Conservation (phyloP, 2,797 vertebrate genomes). For the Hoplostethus atlanticus region DNA sequence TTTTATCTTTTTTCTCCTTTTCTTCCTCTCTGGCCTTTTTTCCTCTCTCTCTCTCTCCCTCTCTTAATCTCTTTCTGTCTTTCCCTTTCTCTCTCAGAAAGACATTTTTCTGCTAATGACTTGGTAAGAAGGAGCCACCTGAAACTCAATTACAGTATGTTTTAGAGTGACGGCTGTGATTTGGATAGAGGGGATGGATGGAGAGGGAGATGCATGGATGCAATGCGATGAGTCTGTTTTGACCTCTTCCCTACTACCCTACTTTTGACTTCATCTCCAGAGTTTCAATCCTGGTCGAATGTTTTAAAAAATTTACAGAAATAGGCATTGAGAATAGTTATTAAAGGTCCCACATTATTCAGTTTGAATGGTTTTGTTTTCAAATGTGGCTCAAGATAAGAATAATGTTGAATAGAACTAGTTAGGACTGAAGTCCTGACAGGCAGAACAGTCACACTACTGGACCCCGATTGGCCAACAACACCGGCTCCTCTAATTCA, state of each 20-base stretch:
- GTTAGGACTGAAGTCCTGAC: too few relatives aligned
- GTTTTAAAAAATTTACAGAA: too few relatives aligned
- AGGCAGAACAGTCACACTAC: too few relatives aligned
- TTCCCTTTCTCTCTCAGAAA: constrained; percentile 73
- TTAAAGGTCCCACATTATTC: too few relatives aligned
- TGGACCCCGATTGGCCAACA: too few relatives aligned
- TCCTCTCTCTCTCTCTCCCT: constrained; percentile 5
- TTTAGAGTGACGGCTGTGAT: constrained; percentile 58
- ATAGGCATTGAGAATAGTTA: too few relatives aligned
- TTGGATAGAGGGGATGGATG: constrained; percentile 36
- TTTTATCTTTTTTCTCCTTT: constrained; percentile 41
- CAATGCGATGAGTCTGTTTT: background rate
- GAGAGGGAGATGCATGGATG: background rate
- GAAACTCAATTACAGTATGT: constrained; percentile 82
- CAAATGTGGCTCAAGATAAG: too few relatives aligned
- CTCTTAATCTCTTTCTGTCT: constrained; percentile 19
- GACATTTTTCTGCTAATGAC: constrained; percentile 87
- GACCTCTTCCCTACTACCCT: background rate
- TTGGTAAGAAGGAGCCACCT: constrained; percentile 75
- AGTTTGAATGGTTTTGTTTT: too few relatives aligned
- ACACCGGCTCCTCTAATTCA: too few relatives aligned
- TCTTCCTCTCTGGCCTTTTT: constrained; percentile 25
- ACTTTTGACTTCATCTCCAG: background rate
- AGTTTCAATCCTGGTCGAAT: background rate
- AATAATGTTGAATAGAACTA: too few relatives aligned